Base-by-base conservation (phyloP, 2,113 vertebrate species). In the Gadus macrocephalus region DNA sequence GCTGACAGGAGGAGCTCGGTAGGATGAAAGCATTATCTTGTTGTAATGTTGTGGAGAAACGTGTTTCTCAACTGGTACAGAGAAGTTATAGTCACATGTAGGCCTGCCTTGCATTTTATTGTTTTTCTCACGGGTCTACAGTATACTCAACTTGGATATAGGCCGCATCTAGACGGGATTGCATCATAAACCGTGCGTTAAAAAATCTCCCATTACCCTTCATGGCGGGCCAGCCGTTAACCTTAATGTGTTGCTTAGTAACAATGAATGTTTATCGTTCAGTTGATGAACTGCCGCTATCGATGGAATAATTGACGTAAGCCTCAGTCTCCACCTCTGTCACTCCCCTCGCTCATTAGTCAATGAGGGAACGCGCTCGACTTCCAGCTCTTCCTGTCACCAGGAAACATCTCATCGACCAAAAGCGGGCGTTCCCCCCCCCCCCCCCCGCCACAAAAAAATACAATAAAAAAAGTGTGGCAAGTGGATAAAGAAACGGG, bases 281-380 rank as follows among this genome's bases (percentile, higher is more conserved):
- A 42, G 67, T 76, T 90, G 87, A 91, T 88, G 86, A 91, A 89
- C 83, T 82, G 83, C 78, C 71, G 75, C 79, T 83, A 88, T 90
- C 69, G 80, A 87, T 86, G 77, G 75, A 87, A 88, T 83, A 83
- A 89, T 85, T 81, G 84, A 85, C 58, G 60, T 68, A 85, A 76
- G 79, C 61, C 73, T 81, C 81, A 69, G 68, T 85, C 72, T 82
- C 77, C 72, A 82, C 68, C 83, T 82, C 79, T 77, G 78, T 85
- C 85, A 84, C 82, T 84, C 79, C 76, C 73, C 42, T 49, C 79
- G 79, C 86, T 85, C 78, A 85, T 88, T 85, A 85, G 80, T 85
- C 81, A 83, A 82, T 72, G 67, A 74, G 73, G 70, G 75, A 12
- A 14, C 83, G 81, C 81, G 64, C 68, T 87, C 85, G 83, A 82